These are phyloP conservation scores for Pseudorectes ferrugineus DNA, from an alignment of 2,113 vertebrate genomes.

Conservation along the genomic window DNA sequence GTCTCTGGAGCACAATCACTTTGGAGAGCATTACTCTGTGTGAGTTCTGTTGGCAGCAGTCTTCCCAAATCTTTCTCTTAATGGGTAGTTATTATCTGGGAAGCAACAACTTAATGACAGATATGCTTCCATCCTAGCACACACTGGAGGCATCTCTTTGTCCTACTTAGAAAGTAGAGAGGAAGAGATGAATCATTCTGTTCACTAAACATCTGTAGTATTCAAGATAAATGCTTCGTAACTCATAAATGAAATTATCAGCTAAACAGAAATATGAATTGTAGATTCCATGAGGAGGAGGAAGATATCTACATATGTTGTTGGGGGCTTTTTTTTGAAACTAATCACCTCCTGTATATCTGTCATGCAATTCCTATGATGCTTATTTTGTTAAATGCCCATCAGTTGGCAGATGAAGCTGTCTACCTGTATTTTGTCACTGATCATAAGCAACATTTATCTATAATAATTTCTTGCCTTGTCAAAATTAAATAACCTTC, in stretches of 20 bases:
- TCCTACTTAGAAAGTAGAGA: not conserved
- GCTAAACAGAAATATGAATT: conserved; percentile 8
- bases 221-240: conserved; percentile 59
- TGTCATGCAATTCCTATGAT: not conserved
- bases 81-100: conserved; percentile 32
- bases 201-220: conserved; percentile 55
- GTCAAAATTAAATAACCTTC: not conserved
- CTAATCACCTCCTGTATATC: not conserved
- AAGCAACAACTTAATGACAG: conserved; percentile 47
- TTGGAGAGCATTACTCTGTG: not conserved
- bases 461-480: not conserved
- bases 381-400: not conserved
- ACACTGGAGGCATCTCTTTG: conserved; percentile 30
- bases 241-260: conserved; percentile 5
- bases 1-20: not conserved
- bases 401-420: not conserved
- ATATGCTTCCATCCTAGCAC: not conserved
- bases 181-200: conserved; percentile 53
- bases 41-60: conserved; percentile 9
- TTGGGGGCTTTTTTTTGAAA: not conserved
- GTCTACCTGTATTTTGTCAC: not conserved
- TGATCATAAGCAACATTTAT: not conserved
- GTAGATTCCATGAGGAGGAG: not conserved
- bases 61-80: conserved; percentile 26
- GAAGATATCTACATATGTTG: not conserved